Evolutionary conservation across 2,113 vertebrate species (phyloP), one percentile per base, ranked within the genome.

Genomic region (Takifugu flavidus): DNA sequence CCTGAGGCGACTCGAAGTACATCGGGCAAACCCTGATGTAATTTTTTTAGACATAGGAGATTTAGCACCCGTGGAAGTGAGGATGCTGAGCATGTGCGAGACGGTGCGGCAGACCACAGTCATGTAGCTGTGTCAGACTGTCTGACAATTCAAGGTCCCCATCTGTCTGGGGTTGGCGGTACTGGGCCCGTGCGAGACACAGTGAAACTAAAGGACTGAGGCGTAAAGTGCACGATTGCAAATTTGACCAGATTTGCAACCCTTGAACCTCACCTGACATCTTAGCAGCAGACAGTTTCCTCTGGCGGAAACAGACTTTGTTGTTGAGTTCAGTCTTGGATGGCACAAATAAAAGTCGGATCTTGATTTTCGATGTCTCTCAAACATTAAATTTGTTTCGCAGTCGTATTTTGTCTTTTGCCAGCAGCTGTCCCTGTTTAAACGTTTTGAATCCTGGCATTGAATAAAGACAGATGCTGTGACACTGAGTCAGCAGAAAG

Each of bases 391-490:
- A 39, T 39, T 39, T 39, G 34, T 39, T 39, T 11, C 7, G 11
- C 34, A 39, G 34, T 39, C 34, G 7, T 11, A 39, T 39, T 39
- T 39, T 39, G 1, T 39, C 34, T 10, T 39, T 11, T 39, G 34
- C 34, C 34, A 39, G 34, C 34, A 39, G 34, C 34, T 39, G 11
- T 10, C 34, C 34, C 34, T 39, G 34, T 39, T 34, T 39, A 2
- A 39, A 7, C 34, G 34, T 39, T 39, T 10, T 39, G 34, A 89
- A 87, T 83, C 65, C 53, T 72, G 67, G 55, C 52, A 62, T 50
- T 89, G 82, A 90, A 82, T 67, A 83, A 88, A 89, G 71, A 66
- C 86, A 91, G 79, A 87, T 84, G 86, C 74, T 65, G 47, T 78
- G 84, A 83, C 27, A 74, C 64, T 65, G 74, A 60, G 59, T 71